These are phyloP conservation scores for Arrhamphus sclerolepis DNA, from an alignment of 2,797 vertebrate genomes.

Conservation along the genomic window DNA sequence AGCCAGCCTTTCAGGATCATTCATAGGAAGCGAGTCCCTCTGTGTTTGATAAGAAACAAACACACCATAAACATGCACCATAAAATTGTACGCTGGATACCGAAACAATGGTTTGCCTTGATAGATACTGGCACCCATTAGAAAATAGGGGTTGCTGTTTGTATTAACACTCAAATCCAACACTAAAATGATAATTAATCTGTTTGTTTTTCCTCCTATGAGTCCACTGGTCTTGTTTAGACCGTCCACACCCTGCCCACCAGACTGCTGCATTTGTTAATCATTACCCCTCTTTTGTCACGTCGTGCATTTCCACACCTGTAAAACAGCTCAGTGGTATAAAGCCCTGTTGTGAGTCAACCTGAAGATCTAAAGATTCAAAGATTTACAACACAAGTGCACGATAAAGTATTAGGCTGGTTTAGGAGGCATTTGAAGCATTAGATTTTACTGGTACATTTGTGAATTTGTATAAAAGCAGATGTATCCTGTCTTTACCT, in stretches of 20 bases:
- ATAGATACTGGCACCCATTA: background rate
- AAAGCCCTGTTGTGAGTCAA: constrained; percentile 17
- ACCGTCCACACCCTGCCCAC: constrained; percentile 17
- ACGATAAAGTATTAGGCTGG: background rate
- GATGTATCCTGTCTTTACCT: constrained; percentile 21
- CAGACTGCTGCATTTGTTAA: constrained; percentile 48
- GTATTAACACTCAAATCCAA: background rate
- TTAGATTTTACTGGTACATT: too few relatives aligned
- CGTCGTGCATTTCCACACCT: constrained; percentile 14
- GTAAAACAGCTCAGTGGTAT: constrained; percentile 30
- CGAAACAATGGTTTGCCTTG: too few relatives aligned
- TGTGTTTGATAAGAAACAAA: background rate
- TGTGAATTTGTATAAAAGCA: too few relatives aligned
- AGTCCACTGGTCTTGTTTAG: background rate
- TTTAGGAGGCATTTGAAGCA: too few relatives aligned
- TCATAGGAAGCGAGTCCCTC: background rate
- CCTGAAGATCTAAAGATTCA: constrained; percentile 4
- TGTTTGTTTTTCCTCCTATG: background rate
- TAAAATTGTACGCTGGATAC: background rate
- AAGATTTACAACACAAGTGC: background rate
- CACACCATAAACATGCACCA: too few relatives aligned
- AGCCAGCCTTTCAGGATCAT: background rate
- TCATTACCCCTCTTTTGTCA: constrained; percentile 51
- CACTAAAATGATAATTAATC: background rate
- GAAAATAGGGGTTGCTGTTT: background rate